phyloP scores from a whole-genome alignment of 2,888 invertebrate species.

The Bimastos eiseni region DNA sequence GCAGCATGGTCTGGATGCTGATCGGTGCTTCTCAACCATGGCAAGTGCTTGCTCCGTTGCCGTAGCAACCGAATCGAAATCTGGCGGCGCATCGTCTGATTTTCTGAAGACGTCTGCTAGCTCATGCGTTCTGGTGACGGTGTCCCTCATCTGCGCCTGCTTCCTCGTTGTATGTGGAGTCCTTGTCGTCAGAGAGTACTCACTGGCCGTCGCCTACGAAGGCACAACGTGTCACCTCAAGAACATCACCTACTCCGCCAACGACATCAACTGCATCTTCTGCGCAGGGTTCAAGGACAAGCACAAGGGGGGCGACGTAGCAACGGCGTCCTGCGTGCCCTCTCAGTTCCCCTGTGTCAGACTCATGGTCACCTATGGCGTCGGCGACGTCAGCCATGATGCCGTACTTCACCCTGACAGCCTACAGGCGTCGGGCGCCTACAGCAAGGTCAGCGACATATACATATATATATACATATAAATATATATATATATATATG shows the following conservation, averaged over 20 bases:
- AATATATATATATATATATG: background rate
- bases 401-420: slow-evolving; percentile 43
- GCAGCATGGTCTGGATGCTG: background rate
- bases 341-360: slow-evolving; percentile 42
- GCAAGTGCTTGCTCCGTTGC: slow-evolving; percentile 37
- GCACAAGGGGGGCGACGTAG: slow-evolving; percentile 40
- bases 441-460: slow-evolving; percentile 35
- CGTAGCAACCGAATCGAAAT: slow-evolving; percentile 32
- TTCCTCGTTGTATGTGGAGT: slow-evolving; percentile 45
- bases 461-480: background rate
- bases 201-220: slow-evolving; percentile 39
- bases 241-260: slow-evolving; percentile 23
- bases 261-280: slow-evolving; percentile 37
- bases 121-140: slow-evolving; percentile 44
- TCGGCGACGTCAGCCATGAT: slow-evolving; percentile 20
- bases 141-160: slow-evolving; percentile 42
- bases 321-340: slow-evolving; percentile 38
- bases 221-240: slow-evolving; percentile 33
- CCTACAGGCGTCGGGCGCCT: slow-evolving; percentile 41
- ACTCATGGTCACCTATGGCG: slow-evolving; percentile 37
- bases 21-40: slow-evolving; percentile 20
- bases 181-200: slow-evolving; percentile 45
- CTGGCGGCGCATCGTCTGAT: slow-evolving; percentile 25
- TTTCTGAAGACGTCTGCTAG: slow-evolving; percentile 35
- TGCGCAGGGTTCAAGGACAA: slow-evolving; percentile 39